phyloP scores from a whole-genome alignment of 2,113 vertebrate species.

The Alces alces region DNA sequence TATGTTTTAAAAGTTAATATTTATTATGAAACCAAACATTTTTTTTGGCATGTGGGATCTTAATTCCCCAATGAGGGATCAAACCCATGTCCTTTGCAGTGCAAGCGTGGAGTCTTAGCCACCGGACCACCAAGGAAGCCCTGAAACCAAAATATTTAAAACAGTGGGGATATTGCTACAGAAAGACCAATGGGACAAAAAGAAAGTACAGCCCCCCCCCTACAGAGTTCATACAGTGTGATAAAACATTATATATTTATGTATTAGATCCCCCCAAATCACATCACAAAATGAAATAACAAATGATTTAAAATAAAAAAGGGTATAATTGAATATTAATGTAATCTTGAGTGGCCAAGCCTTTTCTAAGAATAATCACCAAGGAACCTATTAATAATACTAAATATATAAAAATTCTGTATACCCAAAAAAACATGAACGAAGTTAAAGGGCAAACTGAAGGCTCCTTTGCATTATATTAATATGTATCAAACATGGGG shows the following conservation, averaged over 20 bases:
- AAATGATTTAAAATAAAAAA: neutral
- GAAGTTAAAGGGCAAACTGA: neutral
- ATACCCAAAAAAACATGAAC: neutral
- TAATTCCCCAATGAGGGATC: neutral
- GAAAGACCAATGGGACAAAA: neutral
- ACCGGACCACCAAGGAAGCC: neutral
- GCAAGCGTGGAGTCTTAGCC: neutral
- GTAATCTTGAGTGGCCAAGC: neutral
- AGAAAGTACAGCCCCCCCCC: neutral
- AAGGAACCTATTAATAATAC: neutral
- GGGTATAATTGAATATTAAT: neutral
- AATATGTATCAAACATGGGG: neutral
- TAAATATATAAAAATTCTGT: neutral
- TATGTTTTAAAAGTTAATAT: neutral
- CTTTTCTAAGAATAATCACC: neutral
- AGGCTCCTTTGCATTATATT: neutral
- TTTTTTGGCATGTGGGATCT: neutral
- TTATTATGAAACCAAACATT: neutral
- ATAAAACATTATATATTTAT: neutral
- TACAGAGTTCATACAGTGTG: neutral
- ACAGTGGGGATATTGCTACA: neutral
- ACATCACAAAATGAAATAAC: neutral
- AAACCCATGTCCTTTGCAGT: neutral
- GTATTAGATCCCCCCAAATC: neutral
- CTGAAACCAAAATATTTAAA: neutral